These are phyloP conservation scores for Serinus canaria DNA, from an alignment of 2,113 vertebrate genomes.

Conservation along the genomic window DNA sequence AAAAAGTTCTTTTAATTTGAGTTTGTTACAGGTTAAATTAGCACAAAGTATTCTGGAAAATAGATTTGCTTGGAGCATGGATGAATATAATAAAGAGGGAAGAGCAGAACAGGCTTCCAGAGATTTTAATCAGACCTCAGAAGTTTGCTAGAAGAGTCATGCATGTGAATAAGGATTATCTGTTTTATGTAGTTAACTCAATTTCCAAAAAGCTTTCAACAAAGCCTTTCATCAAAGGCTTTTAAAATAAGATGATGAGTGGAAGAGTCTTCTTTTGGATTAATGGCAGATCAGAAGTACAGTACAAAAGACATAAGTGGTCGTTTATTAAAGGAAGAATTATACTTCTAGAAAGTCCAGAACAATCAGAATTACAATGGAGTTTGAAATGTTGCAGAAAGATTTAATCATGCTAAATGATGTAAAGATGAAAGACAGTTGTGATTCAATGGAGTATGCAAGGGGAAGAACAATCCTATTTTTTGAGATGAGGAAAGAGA, in stretches of 20 bases:
- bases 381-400: background rate
- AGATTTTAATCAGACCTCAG: background rate
- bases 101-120: background rate
- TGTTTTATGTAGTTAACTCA: background rate
- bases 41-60: background rate
- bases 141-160: background rate
- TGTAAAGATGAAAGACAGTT: background rate
- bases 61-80: background rate
- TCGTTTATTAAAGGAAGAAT: background rate
- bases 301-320: background rate
- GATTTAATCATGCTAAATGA: background rate
- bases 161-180: background rate
- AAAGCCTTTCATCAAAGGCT: background rate
- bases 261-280: background rate
- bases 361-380: background rate
- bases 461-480: background rate
- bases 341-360: background rate
- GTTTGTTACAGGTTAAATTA: background rate
- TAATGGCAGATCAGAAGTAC: background rate
- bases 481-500: background rate
- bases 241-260: background rate
- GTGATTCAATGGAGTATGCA: background rate
- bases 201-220: background rate
- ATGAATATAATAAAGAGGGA: background rate
- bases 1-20: background rate